Evolutionary conservation across 2,113 vertebrate species (phyloP).

Genomic region (Crotalus viridis): DNA sequence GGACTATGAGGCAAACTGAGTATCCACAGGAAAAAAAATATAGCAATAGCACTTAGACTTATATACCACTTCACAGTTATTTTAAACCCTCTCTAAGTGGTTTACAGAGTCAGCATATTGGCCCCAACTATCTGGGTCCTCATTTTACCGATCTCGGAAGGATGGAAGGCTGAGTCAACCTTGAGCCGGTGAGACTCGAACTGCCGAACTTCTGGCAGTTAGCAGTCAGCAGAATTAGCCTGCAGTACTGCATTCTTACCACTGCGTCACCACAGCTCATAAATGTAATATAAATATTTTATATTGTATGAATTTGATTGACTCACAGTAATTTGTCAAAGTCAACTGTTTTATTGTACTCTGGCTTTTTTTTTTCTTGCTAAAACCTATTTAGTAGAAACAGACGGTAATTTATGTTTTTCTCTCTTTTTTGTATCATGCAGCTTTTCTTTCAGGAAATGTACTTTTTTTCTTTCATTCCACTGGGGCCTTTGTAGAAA

Average conservation of each 20-base stretch:
- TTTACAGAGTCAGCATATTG: background rate
- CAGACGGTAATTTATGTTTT: background rate
- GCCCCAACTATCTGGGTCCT: background rate
- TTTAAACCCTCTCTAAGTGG: background rate
- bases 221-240: background rate
- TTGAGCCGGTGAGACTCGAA: background rate
- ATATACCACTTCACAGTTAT: background rate
- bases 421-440: background rate
- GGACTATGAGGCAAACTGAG: background rate
- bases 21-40: background rate
- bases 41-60: background rate
- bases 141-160: background rate
- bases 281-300: background rate
- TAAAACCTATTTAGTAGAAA: background rate
- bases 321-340: background rate
- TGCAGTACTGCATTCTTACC: background rate
- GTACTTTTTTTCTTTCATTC: background rate
- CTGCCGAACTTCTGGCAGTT: background rate
- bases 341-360: background rate
- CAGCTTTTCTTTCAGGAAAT: constrained; percentile 10
- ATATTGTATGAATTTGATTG: background rate
- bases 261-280: background rate
- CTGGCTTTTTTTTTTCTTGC: background rate
- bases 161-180: background rate
- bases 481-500: constrained; percentile 11